These are phyloP conservation scores for Dicroscelio sp. DNA, from an alignment of 2,888 invertebrate species.

Conservation along the genomic window DNA sequence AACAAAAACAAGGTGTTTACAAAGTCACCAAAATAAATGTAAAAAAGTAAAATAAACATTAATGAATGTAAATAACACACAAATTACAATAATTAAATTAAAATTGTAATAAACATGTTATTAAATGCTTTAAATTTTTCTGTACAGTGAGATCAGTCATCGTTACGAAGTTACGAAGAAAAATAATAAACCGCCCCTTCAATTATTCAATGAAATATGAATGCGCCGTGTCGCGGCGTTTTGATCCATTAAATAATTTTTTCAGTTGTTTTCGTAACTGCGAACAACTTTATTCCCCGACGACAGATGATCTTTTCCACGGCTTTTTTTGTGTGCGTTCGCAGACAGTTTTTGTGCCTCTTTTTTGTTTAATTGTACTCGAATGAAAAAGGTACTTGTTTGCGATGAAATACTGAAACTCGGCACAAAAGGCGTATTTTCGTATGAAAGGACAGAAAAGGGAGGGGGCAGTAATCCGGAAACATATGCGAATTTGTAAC, in stretches of 20 bases:
- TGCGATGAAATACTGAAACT: constrained; percentile 40
- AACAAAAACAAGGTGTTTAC: too few species aligned
- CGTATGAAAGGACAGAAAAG: constrained; percentile 21
- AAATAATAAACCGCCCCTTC: too few species aligned
- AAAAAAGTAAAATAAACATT: too few species aligned
- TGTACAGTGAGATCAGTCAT: too few species aligned
- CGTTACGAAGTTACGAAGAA: too few species aligned
- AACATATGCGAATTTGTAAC: constrained; percentile 21
- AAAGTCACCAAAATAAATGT: too few species aligned
- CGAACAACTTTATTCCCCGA: constrained; percentile 5
- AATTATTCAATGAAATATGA: constrained; percentile 46
- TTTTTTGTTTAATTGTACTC: constrained; percentile 49
- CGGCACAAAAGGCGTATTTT: constrained; percentile 27
- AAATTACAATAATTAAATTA: too few species aligned
- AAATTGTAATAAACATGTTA: too few species aligned
- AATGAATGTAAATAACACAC: too few species aligned
- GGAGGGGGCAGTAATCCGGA: constrained; percentile 32
- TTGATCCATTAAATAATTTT: constrained; percentile 55
- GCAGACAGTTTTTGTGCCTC: too few species aligned
- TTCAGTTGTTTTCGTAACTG: constrained; percentile 47
- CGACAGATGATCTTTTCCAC: constrained; percentile 40
- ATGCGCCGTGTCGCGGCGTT: constrained; percentile 9
- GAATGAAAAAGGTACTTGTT: constrained; percentile 46
- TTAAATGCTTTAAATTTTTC: too few species aligned
- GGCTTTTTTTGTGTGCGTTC: constrained; percentile 6